Evolutionary conservation across 1,140 invertebrate species (phyloP).

Genomic region (Ooceraea biroi): DNA sequence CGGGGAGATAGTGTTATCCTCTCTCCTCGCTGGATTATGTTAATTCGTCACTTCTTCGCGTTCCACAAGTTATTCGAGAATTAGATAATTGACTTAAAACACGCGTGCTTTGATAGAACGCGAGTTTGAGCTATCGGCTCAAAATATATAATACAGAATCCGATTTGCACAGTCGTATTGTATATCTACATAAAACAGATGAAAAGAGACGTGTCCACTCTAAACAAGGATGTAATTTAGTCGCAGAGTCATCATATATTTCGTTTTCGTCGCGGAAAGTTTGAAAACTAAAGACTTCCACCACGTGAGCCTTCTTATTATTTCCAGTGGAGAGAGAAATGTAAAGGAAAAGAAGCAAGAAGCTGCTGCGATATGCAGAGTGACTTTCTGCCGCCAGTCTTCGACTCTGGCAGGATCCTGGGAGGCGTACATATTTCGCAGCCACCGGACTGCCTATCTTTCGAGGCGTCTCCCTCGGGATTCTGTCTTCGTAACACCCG

Average conservation of each 20-base stretch:
- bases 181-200: neutral
- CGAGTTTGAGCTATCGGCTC: neutral
- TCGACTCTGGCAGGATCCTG: conserved; percentile 73
- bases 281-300: conserved; percentile 46
- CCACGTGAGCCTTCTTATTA: conserved; percentile 48
- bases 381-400: conserved; percentile 65
- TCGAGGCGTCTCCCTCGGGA: conserved; percentile 76
- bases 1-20: neutral
- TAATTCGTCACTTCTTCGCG: conserved; percentile 55
- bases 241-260: conserved; percentile 15
- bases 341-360: conserved; percentile 44
- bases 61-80: neutral
- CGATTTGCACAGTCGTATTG: neutral
- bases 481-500: conserved; percentile 75
- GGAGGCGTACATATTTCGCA: conserved; percentile 80
- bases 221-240: neutral
- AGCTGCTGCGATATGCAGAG: conserved; percentile 59
- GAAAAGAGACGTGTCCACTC: neutral
- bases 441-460: conserved; percentile 77
- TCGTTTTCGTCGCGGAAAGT: conserved; percentile 22
- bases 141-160: no score
- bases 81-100: neutral
- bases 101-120: neutral
- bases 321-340: conserved; percentile 31
- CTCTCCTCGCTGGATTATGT: conserved; percentile 35